A percentile compares a stretch with the other conserved stretches of the same genome.
phyloP scores from a whole-genome alignment of 2,888 invertebrate genomes.

The Euspilapteryx auroguttella region DNA sequence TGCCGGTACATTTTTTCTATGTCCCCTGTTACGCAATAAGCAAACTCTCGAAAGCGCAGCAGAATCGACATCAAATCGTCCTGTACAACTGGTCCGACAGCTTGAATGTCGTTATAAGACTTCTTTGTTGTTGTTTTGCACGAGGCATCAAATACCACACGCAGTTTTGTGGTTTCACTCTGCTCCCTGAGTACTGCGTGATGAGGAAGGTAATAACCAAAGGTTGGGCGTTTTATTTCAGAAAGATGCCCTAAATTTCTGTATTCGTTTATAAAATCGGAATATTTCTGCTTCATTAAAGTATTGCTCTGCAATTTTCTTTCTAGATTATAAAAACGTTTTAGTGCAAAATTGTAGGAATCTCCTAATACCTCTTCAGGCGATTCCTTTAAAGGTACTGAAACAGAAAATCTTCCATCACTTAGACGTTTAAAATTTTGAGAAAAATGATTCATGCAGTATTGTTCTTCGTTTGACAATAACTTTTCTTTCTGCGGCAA shows the following conservation, averaged over 20 bases:
- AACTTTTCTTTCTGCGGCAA: constrained; percentile 1
- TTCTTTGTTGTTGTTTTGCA: too few species aligned
- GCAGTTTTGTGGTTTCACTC: too few species aligned
- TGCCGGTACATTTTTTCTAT: constrained; percentile 7
- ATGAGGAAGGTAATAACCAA: too few species aligned
- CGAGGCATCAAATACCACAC: too few species aligned
- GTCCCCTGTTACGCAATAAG: constrained; percentile 6
- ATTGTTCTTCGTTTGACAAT: constrained; percentile 4
- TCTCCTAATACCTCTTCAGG: neutral
- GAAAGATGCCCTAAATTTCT: too few species aligned
- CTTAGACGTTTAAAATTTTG: neutral
- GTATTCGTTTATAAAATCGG: too few species aligned
- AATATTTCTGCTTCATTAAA: constrained; percentile 7
- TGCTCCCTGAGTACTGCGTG: too few species aligned
- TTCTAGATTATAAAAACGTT: constrained; percentile 4
- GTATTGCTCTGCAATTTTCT: neutral
- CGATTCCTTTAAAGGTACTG: constrained; percentile 1
- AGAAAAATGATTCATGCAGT: constrained; percentile 4
- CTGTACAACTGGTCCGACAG: too few species aligned
- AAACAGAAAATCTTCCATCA: neutral
- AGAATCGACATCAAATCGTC: constrained; percentile 8
- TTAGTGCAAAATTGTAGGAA: constrained; percentile 3
- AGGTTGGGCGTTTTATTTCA: too few species aligned
- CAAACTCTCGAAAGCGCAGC: constrained; percentile 5
- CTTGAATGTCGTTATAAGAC: too few species aligned